Evolutionary conservation across 1,140 invertebrate species (phyloP).

Genomic region (Leptinotarsa defecta): DNA sequence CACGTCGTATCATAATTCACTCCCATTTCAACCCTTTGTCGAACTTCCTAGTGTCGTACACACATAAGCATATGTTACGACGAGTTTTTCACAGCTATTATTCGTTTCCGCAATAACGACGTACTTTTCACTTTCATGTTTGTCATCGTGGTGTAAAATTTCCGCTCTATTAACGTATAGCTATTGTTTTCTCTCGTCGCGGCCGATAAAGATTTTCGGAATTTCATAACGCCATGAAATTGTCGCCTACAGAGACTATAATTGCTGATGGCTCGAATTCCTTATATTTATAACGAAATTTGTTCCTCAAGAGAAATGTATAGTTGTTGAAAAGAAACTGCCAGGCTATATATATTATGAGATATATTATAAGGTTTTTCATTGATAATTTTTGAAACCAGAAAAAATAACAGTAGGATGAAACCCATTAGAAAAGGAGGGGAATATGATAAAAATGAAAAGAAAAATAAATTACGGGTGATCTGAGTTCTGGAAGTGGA

Average conservation of each 20-base stretch:
- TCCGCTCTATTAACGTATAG: neutral
- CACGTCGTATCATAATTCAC: neutral
- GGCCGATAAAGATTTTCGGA: neutral
- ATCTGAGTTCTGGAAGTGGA: too few species aligned
- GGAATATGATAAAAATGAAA: too few species aligned
- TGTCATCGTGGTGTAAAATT: neutral
- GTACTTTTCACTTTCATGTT: conserved; percentile 5
- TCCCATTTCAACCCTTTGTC: conserved; percentile 2
- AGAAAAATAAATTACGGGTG: too few species aligned
- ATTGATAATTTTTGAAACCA: too few species aligned
- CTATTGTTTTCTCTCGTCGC: conserved; percentile 5
- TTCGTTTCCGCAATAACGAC: conserved; percentile 2
- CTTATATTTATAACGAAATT: too few species aligned
- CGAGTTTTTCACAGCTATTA: conserved; percentile 3
- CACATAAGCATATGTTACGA: conserved; percentile 3
- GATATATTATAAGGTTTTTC: too few species aligned
- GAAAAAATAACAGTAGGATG: too few species aligned
- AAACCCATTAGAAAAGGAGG: too few species aligned
- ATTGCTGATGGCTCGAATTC: too few species aligned
- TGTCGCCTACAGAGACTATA: neutral
- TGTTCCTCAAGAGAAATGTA: too few species aligned
- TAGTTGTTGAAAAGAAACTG: too few species aligned
- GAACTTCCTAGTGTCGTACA: neutral
- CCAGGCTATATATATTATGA: too few species aligned
- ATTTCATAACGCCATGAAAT: conserved; percentile 3